Evolutionary conservation across 2,888 invertebrate species (phyloP).

Genomic region (Morpho helenor): DNA sequence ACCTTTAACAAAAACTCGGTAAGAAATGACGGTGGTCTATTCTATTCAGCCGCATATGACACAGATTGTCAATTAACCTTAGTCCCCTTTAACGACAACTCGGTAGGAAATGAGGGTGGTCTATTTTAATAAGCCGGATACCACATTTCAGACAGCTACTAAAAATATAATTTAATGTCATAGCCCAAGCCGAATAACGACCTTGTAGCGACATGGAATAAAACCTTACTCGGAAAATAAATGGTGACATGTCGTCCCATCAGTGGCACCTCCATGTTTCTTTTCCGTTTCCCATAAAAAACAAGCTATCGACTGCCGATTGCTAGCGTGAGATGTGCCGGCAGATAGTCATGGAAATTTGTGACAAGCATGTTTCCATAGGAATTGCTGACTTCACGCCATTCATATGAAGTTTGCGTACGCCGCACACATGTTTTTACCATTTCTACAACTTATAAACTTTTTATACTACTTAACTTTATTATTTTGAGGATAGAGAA

Average conservation of each 20-base stretch:
- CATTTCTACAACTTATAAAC: conserved; percentile 6
- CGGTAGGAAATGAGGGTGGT: too few relatives aligned
- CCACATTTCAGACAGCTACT: too few relatives aligned
- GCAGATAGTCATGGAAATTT: conserved; percentile 34
- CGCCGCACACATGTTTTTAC: conserved; percentile 2
- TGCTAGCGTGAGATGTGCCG: conserved; percentile 29
- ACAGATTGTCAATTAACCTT: too few relatives aligned
- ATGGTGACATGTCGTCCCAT: conserved; percentile 26
- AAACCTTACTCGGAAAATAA: conserved; percentile 15
- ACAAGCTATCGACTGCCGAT: conserved; percentile 28
- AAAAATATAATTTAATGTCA: not conserved
- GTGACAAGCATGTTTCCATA: conserved; percentile 33
- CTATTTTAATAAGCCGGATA: too few relatives aligned
- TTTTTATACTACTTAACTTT: not conserved
- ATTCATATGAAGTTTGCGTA: conserved; percentile 19
- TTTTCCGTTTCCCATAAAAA: conserved; percentile 25
- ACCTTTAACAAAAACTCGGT: too few relatives aligned
- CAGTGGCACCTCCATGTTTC: conserved; percentile 21
- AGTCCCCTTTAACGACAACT: too few relatives aligned
- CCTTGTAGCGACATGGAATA: conserved; percentile 1
- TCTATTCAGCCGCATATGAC: too few relatives aligned
- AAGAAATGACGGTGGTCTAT: too few relatives aligned
- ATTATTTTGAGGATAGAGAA: too few relatives aligned
- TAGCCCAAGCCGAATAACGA: not conserved
- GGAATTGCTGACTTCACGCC: conserved; percentile 34